phyloP scores from a whole-genome alignment of 2,113 vertebrate genomes.

The Zingel zingel region DNA sequence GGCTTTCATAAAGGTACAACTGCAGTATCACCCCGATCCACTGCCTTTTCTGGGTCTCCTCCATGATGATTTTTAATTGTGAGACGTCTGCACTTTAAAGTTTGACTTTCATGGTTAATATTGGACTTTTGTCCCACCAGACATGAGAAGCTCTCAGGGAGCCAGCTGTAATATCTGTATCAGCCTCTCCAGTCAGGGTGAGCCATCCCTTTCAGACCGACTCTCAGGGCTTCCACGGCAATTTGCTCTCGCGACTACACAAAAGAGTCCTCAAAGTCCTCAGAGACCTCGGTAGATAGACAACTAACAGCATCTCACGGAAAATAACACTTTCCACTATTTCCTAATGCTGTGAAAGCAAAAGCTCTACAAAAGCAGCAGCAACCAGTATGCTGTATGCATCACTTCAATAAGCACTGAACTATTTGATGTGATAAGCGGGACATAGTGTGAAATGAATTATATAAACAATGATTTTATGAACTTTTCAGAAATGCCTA shows the following conservation, averaged over 20 bases:
- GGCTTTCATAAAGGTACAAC: not conserved
- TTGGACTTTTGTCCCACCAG: constrained; percentile 68
- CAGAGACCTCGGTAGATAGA: constrained; percentile 67
- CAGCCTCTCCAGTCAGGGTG: constrained; percentile 71
- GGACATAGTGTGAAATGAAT: constrained; percentile 62
- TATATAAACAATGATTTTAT: constrained; percentile 74
- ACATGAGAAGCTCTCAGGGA: constrained; percentile 61
- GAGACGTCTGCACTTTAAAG: constrained; percentile 50
- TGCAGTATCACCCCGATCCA: constrained; percentile 23
- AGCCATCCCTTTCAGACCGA: constrained; percentile 65
- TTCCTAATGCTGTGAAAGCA: constrained; percentile 37
- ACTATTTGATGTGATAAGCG: constrained; percentile 67
- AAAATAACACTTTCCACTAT: constrained; percentile 48
- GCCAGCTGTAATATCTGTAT: constrained; percentile 73
- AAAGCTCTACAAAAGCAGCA: not conserved
- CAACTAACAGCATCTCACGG: constrained; percentile 55
- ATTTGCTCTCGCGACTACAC: constrained; percentile 74
- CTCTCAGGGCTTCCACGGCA: constrained; percentile 72
- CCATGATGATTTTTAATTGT: constrained; percentile 49
- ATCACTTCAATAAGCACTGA: constrained; percentile 65
- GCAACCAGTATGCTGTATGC: constrained; percentile 20
- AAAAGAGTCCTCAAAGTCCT: constrained; percentile 73
- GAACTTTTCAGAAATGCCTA: constrained; percentile 75
- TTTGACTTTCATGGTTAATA: constrained; percentile 72
- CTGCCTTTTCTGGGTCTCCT: constrained; percentile 13